Evolutionary conservation across 2,797 vertebrate species (phyloP), one percentile per base, ranked within the genome.

Genomic region (Lophura swinhoii): DNA sequence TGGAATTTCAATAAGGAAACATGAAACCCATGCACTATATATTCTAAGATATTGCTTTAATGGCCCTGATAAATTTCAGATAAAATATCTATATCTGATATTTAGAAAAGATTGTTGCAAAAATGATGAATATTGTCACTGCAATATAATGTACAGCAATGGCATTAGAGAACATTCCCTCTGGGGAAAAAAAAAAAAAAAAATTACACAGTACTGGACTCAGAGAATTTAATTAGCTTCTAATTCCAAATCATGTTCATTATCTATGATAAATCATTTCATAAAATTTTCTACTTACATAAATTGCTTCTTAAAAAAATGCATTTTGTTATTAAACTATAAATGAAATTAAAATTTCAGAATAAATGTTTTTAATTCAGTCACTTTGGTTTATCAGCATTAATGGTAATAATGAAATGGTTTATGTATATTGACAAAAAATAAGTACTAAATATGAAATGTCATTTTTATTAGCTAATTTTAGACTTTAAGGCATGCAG

Each of bases 101-200:
- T 39, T 33, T 46, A 56, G 55, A 56, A n/a, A 8, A 56, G 31
- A 12, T n/a, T 56, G 18, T 21, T 0, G 64, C 24, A 46, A 90
- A 55, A 59, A 22, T 23, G 0, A 0, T 75, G 4, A 4, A 60
- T 80, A 31, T 23, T 5, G 29, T 12, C 7, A 22, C 2, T 35
- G 4, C 4, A 76, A 55, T 31, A n/a, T 63, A n/a, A 55, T 0
- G 1, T 5, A n/a, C 2, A 72, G 13, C 1, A 33, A 3, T 39
- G 37, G 6, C 7, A 41, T 28, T 64, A 29, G 3, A 58, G 79
- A 93, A 29, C 1, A n/a, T 3, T 68, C 6, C 3, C 55, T 67
- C 5, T n/a, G 9, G 20, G 14, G 6, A 37, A 37, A 37, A 8
- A 39, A 37, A 80, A 17, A 43, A 43, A 43, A 20, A 4, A 23